Conservation (phyloP, 2,113 vertebrate genomes). For the Hemiscyllium ocellatum region DNA sequence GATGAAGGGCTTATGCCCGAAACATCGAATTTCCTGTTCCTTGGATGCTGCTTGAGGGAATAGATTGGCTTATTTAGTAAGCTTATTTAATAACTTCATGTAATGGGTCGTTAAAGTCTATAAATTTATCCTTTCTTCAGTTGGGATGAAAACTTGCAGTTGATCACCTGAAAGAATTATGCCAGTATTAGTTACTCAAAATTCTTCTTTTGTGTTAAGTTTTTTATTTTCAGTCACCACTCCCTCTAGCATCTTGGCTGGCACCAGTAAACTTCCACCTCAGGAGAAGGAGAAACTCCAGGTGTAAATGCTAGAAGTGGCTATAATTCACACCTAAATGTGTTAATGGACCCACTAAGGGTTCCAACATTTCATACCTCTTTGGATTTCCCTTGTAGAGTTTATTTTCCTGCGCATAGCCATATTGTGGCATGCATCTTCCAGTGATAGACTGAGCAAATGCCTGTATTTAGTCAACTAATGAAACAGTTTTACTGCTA, state of each 20-base stretch:
- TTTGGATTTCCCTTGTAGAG: not conserved
- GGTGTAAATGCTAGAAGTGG: not conserved
- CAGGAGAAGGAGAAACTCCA: not conserved
- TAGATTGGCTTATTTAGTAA: not conserved
- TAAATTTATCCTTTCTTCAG: not conserved
- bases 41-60: too few relatives aligned
- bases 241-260: not conserved
- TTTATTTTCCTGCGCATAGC: not conserved
- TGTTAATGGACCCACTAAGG: not conserved
- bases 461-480: conserved; percentile 29
- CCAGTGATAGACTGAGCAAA: not conserved
- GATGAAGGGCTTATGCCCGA: too few relatives aligned
- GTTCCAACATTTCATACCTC: not conserved
- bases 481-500: conserved; percentile 34
- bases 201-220: not conserved
- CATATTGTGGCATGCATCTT: not conserved
- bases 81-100: not conserved
- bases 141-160: not conserved
- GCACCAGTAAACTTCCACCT: not conserved
- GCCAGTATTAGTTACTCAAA: not conserved
- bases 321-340: not conserved
- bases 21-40: too few relatives aligned
- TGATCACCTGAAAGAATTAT: not conserved
- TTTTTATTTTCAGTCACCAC: not conserved
- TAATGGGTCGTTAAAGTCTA: not conserved